phyloP scores from a whole-genome alignment of 2,888 invertebrate genomes.

The Drosophila pegasa region DNA sequence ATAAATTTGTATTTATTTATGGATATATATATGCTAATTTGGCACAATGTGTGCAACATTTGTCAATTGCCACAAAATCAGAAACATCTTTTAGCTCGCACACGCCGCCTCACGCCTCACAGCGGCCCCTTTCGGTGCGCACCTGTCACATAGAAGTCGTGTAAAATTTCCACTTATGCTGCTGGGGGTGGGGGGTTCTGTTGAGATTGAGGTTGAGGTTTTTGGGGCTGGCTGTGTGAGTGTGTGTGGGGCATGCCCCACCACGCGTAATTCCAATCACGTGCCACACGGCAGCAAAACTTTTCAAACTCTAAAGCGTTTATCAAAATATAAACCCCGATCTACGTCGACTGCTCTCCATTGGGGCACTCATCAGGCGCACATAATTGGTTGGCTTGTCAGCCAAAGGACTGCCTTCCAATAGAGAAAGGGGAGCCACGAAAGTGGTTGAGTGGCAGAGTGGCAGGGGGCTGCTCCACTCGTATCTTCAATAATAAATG shows the following conservation, averaged over 20 bases:
- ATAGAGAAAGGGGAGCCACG: not conserved
- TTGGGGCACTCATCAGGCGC: constrained; percentile 53
- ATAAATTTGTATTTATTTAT: constrained; percentile 17
- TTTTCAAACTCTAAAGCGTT: constrained; percentile 76
- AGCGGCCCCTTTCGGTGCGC: constrained; percentile 13
- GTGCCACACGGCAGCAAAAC: constrained; percentile 69
- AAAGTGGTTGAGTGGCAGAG: not conserved
- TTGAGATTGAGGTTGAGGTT: constrained; percentile 31
- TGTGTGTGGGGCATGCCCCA: constrained; percentile 37
- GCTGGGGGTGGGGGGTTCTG: constrained; percentile 9
- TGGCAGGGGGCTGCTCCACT: not conserved
- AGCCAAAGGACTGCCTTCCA: constrained; percentile 49
- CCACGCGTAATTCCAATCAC: constrained; percentile 78
- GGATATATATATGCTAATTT: constrained; percentile 58
- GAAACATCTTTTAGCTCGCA: constrained; percentile 53
- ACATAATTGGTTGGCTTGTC: constrained; percentile 75
- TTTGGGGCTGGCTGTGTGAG: constrained; percentile 27
- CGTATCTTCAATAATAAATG: constrained; percentile 79
- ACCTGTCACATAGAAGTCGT: constrained; percentile 34
- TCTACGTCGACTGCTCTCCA: constrained; percentile 4
- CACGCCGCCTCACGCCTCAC: not conserved
- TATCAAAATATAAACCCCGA: constrained; percentile 63
- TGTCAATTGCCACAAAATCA: constrained; percentile 72
- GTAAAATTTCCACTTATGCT: constrained; percentile 54
- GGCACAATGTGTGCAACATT: constrained; percentile 60